Evolutionary conservation across 2,113 vertebrate species (phyloP).

Genomic region (Sterrhoptilus dennistouni): DNA sequence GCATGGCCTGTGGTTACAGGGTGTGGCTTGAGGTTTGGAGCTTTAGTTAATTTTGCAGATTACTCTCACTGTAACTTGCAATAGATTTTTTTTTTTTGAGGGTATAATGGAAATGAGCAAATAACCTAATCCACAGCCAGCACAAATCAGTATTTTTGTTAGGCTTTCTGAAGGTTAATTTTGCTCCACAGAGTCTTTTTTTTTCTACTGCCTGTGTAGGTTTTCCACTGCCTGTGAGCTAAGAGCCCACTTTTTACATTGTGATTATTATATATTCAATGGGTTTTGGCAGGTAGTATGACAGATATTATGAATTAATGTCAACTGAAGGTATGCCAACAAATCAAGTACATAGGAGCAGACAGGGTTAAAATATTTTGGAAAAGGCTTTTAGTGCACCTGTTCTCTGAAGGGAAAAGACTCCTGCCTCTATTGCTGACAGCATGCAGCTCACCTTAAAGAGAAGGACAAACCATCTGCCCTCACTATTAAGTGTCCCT

Average conservation of each 20-base stretch:
- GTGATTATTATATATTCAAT: not conserved
- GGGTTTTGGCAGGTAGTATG: not conserved
- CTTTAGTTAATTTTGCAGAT: not conserved
- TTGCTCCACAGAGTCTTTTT: not conserved
- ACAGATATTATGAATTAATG: not conserved
- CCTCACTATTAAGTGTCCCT: not conserved
- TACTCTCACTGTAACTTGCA: not conserved
- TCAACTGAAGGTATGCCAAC: not conserved
- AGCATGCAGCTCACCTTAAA: not conserved
- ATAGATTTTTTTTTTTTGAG: not conserved
- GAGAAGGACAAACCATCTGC: not conserved
- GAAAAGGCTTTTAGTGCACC: not conserved
- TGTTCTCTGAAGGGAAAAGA: not conserved
- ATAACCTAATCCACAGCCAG: not conserved
- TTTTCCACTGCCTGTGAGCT: not conserved
- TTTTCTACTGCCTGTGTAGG: not conserved
- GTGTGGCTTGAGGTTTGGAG: not conserved
- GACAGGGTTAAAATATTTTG: not conserved
- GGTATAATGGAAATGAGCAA: not conserved
- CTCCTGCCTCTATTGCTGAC: not conserved
- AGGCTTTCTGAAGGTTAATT: not conserved
- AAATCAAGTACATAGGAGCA: not conserved
- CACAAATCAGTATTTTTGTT: not conserved
- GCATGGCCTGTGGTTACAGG: not conserved
- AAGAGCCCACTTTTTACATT: not conserved